Evolutionary conservation across 1,140 invertebrate species (phyloP).

Genomic region (Hydropsyche tenuis): DNA sequence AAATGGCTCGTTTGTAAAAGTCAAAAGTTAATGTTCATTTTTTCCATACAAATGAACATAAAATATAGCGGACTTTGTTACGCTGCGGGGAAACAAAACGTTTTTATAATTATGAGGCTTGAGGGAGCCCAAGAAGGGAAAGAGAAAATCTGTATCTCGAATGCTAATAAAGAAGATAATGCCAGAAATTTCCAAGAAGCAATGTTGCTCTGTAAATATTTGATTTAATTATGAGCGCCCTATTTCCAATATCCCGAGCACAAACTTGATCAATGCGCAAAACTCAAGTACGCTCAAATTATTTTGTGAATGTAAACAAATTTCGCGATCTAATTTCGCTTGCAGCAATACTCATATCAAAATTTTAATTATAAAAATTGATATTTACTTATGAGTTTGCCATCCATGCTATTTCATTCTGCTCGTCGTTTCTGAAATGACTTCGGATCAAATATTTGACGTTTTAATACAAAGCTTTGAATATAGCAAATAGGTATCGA

Average conservation of each 20-base stretch:
- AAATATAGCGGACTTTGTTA: too few relatives aligned
- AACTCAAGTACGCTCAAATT: constrained; percentile 38
- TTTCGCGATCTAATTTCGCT: constrained; percentile 37
- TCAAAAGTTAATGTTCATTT: too few relatives aligned
- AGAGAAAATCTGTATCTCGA: constrained; percentile 33
- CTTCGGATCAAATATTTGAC: too few relatives aligned
- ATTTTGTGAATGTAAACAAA: constrained; percentile 40
- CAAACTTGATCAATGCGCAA: constrained; percentile 40
- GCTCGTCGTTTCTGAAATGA: too few relatives aligned
- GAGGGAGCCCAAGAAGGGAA: background rate
- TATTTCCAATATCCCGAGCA: constrained; percentile 33
- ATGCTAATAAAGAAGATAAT: constrained; percentile 41
- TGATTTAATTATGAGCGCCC: constrained; percentile 42
- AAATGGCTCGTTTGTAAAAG: too few relatives aligned
- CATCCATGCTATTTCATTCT: too few relatives aligned
- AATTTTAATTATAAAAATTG: constrained; percentile 21
- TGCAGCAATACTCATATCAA: constrained; percentile 17
- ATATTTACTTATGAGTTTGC: too few relatives aligned
- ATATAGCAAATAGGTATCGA: too few relatives aligned
- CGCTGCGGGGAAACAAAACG: background rate
- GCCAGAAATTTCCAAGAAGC: constrained; percentile 36
- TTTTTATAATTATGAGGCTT: background rate
- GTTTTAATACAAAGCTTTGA: too few relatives aligned
- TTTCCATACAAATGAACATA: too few relatives aligned
- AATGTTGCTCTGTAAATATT: constrained; percentile 42